Evolutionary conservation across 2,797 vertebrate species (phyloP).

Genomic region (Oophaga sylvatica): DNA sequence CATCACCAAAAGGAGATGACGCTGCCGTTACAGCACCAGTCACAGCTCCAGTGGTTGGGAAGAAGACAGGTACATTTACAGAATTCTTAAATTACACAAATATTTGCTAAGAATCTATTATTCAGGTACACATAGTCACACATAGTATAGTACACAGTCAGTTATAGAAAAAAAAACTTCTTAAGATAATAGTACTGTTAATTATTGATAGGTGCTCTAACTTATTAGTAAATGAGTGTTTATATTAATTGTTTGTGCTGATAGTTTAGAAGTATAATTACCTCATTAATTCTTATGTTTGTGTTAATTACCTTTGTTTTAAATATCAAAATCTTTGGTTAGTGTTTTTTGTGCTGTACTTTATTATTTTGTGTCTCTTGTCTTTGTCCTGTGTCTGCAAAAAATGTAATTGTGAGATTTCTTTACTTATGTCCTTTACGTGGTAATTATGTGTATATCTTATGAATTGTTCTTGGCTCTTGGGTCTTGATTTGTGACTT

Average conservation of each 20-base stretch:
- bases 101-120: neutral
- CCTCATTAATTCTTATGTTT: neutral
- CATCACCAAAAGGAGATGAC: constrained; percentile 70
- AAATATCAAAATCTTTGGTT: neutral
- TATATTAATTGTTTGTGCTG: neutral
- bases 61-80: constrained; percentile 87
- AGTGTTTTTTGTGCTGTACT: constrained; percentile 6
- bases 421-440: neutral
- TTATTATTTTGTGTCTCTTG: neutral
- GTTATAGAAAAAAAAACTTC: neutral
- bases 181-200: neutral
- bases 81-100: neutral
- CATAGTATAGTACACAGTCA: neutral
- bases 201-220: neutral
- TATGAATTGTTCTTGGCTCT: constrained; percentile 15
- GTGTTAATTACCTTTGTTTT: neutral
- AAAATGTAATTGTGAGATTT: neutral
- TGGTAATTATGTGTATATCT: constrained; percentile 19
- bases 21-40: constrained; percentile 78
- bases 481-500: constrained; percentile 67
- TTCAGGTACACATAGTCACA: neutral
- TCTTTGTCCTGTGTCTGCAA: neutral
- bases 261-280: neutral
- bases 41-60: constrained; percentile 84
- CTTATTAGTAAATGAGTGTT: too few relatives aligned